A percentile compares a stretch with the other conserved stretches of the same genome.
These are phyloP conservation scores for Aurelia aurita DNA, from an alignment of 30 jellyfish, hydroid and myxozoan genomes.

Conservation along the genomic window DNA sequence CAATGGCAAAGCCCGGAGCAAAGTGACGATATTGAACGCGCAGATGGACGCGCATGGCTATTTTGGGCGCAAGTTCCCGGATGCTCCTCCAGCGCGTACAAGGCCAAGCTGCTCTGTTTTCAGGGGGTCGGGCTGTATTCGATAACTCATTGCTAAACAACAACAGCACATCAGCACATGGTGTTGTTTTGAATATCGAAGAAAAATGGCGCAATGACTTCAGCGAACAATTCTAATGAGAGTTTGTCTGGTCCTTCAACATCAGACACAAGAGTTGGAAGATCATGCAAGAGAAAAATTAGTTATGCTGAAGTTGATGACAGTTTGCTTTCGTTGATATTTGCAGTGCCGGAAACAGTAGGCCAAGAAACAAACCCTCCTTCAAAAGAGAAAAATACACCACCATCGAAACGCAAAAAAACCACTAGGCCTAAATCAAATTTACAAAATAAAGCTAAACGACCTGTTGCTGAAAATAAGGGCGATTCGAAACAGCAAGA, in stretches of 20 bases:
- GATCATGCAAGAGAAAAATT: constrained; percentile 34
- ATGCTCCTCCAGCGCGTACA: constrained; percentile 30
- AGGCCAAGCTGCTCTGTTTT: not conserved
- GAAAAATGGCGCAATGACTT: not conserved
- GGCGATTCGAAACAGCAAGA: constrained; percentile 32
- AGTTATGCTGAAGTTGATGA: constrained; percentile 32
- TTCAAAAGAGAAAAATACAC: no score
- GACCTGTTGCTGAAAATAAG: no score
- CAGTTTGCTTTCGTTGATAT: constrained; percentile 27
- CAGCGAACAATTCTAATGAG: constrained; percentile 6
- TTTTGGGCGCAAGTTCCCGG: constrained; percentile 35
- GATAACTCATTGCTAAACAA: not conserved
- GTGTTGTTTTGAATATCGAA: no score
- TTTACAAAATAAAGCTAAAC: no score
- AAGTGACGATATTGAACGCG: no score
- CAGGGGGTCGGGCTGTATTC: constrained; percentile 36
- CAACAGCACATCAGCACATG: not conserved
- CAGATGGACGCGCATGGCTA: not conserved
- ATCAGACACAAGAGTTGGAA: not conserved
- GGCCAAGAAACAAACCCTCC: constrained; percentile 27
- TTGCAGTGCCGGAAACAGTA: constrained; percentile 16
- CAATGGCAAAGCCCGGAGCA: no score
- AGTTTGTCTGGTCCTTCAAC: constrained; percentile 43
- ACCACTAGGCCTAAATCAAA: constrained; percentile 23
- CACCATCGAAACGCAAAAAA: constrained; percentile 32